Conservation (phyloP, 2,797 vertebrate genomes). For the Bothrops alternatus region DNA sequence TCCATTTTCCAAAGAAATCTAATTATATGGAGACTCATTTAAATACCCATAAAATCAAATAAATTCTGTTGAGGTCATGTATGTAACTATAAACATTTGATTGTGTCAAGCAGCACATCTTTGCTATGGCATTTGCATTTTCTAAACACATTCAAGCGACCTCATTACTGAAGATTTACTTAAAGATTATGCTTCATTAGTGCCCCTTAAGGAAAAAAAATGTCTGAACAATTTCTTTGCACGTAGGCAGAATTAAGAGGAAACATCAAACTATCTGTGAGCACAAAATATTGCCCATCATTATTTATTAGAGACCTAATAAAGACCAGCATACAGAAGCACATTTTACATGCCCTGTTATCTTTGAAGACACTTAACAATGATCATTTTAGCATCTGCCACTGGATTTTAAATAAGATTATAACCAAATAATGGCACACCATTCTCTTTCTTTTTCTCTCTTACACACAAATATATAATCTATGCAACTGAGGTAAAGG, state of each 20-base stretch:
- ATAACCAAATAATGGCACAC: not conserved
- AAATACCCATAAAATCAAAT: conserved; percentile 18
- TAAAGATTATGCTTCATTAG: conserved; percentile 24
- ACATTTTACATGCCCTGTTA: not conserved
- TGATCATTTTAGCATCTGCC: not conserved
- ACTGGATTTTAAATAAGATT: not conserved
- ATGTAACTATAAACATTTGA: conserved; percentile 15
- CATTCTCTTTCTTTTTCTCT: not conserved
- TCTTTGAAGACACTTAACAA: not conserved
- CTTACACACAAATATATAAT: not conserved
- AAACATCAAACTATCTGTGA: not conserved
- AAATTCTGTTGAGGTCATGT: conserved; percentile 17
- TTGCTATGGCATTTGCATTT: conserved; percentile 16
- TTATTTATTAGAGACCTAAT: not conserved
- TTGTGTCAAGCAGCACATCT: conserved; percentile 8
- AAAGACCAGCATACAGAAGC: not conserved
- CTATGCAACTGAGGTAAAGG: not conserved
- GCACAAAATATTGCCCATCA: conserved; percentile 3
- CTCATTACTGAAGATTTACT: not conserved
- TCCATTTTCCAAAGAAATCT: not conserved
- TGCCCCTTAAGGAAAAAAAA: not conserved
- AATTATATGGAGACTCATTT: conserved; percentile 12
- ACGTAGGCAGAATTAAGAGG: not conserved
- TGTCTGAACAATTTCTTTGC: not conserved
- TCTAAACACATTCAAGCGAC: conserved; percentile 11